Base-by-base conservation (phyloP, 2,888 invertebrate species). In the Anoncus sp. region DNA sequence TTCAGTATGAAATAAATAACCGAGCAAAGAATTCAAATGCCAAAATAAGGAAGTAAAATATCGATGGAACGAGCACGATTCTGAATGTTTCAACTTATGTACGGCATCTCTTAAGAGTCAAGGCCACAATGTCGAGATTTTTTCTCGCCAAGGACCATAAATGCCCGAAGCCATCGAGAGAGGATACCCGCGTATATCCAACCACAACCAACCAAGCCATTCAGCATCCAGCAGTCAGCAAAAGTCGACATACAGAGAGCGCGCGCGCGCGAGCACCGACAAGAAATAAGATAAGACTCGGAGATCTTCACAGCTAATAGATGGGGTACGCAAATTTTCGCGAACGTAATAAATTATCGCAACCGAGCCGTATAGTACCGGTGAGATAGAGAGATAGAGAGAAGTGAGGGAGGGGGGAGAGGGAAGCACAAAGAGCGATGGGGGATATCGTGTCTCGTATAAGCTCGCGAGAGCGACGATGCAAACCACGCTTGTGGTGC, bases 321-420 rank as follows among this genome's bases (percentile, higher is more conserved):
- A 84, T 86, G 83, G 84, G 80, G 82, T 83, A 81, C 85, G 83
- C 84, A 83, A 87, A 88, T 88, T 89, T 88, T 87, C 85, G 83
- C 86, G 80, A 85, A 84, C 80, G 85, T 86, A 80, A 89, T 89
- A 88, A 88, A 89, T 88, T 86, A 87, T 82, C 69, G 75, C 74
- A 77, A 70, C 65, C 77, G 65, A 72, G 78, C 63, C 67, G 66
- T 70, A 55, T 47, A 72, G 63, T 55, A 71, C 49, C 67, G 22
- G 67, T 43, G 57, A 78, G 78, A 78, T 78, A 75, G 73, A 79
- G 81, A 79, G 81, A 47, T 22, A 65, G 55, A 67, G 66, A 53
- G 69, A 77, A 75, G 79, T 59, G 70, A 63, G 75, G 45, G 72
- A 70, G 79, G 55, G 66, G 31, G 43, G 27, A 35, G 24, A 60